A percentile compares a stretch with the other conserved stretches of the same genome.
phyloP scores from a whole-genome alignment of 53 echinoderm and acorn worm species.

The Patiria pectinifera region DNA sequence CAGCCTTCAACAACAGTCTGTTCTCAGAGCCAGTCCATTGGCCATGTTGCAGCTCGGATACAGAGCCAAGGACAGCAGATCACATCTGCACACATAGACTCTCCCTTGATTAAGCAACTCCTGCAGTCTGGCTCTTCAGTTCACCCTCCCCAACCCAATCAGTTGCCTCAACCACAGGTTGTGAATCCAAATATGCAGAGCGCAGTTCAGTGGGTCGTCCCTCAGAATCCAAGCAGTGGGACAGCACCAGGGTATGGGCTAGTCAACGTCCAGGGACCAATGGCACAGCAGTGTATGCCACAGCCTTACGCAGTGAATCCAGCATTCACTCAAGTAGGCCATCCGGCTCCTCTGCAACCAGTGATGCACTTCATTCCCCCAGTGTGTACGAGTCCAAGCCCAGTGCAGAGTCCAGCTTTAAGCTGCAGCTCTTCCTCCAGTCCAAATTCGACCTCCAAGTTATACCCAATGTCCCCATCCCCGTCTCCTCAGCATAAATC shows the following conservation, averaged over 20 bases:
- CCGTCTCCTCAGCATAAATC: conserved; percentile 49
- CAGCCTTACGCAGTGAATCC: conserved; percentile 48
- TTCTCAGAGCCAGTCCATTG: conserved; percentile 49
- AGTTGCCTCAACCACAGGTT: conserved; percentile 49
- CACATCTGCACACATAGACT: conserved; percentile 72
- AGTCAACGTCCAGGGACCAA: conserved; percentile 29
- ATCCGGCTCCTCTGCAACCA: conserved; percentile 26
- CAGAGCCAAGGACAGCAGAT: conserved; percentile 43
- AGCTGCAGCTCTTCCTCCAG: conserved; percentile 55
- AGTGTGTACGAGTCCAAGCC: conserved; percentile 41
- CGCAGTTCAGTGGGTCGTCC: conserved; percentile 53
- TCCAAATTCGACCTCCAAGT: conserved; percentile 41
- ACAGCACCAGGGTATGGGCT: conserved; percentile 42
- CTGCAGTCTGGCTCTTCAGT: conserved; percentile 86
- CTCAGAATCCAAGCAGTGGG: conserved; percentile 54
- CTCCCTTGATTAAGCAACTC: conserved; percentile 94
- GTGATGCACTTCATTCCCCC: conserved; percentile 60
- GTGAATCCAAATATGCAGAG: conserved; percentile 52
- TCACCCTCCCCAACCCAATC: conserved; percentile 51
- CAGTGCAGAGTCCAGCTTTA: conserved; percentile 49
- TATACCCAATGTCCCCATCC: conserved; percentile 21
- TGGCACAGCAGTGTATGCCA: conserved; percentile 29
- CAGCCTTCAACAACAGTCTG: conserved; percentile 31
- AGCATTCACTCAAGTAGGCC: conserved; percentile 18
- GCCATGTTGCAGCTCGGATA: conserved; percentile 39